Base-by-base conservation (phyloP, 2,797 vertebrate species). In the Sandelia bainsii region DNA sequence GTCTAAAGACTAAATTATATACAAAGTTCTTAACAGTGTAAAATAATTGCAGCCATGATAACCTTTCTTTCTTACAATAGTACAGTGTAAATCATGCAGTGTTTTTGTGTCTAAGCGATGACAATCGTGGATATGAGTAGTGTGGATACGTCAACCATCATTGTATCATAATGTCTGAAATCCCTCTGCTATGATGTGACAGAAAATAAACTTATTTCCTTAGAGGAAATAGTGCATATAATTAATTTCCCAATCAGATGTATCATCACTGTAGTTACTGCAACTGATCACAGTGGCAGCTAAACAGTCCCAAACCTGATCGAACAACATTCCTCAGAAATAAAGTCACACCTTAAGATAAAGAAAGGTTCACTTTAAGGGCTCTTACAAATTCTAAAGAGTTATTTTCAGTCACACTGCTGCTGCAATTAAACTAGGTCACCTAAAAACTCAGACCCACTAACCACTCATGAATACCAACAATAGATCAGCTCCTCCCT, bases 381-480 rank as follows among this genome's bases (percentile, higher is more conserved):
- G 16, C 4, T 32, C 9, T 19, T 32, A 19, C 5, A 19, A 32
- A 53, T 32, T 16, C 11, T 12, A 37, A 37, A 11, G 37, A 10
- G 10, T 37, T 8, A 17, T 42, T 42, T 42, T 42, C 46, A 48
- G 20, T 10, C 46, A 23, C 13, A 22, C 29, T 20, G 39, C 4
- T 22, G 17, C 5, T n/a, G 16, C 59, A 61, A 9, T 49, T n/a
- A 44, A 80, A 85, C 20, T 62, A 69, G 61, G 60, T 77, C 75
- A 77, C 48, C 51, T 44, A 34, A 54, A 62, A 54, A 49, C 39
- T 51, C 52, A 76, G 67, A 78, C 59, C 17, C 32, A 0, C 42
- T 19, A 13, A 46, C 53, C 27, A 45, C 66, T 71, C 75, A 80
- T 85, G 71, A 85, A 82, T 84, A 71, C 20, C 53, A 71, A 84